Evolutionary conservation across 2,888 invertebrate species (phyloP), one percentile per base, ranked within the genome.

Genomic region (Caenorhabditis macrosperma): DNA sequence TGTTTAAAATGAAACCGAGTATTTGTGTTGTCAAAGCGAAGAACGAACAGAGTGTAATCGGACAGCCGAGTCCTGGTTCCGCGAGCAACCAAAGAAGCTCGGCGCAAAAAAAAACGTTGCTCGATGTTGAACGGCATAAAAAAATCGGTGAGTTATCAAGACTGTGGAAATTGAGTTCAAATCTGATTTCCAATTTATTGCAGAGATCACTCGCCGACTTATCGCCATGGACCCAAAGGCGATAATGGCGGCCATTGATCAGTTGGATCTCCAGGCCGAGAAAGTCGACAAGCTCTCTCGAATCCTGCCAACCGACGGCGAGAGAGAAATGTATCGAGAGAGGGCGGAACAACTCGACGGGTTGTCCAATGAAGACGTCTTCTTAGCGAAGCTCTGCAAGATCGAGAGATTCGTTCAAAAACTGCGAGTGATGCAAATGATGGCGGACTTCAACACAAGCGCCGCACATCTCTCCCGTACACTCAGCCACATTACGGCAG

Each of bases 281-380:
- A 81, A 81, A 55, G 97, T 99, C 1, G 99, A 99, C 92, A 94
- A 98, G 84, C 93, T 99, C 75, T 95, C 96, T 90, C 93, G 97
- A 85, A 96, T 99, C 94, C 94, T 97, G 83, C 99, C 99, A n/a
- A 96, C 95, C 0, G 96, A 97, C 88, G 95, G 95, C 83, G 98
- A 99, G 92, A 97, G 96, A 92, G 94, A 94, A 86, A 95, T 96
- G 91, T 99, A 96, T 91, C 94, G 95, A 24, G 93, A 94, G 2
- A 95, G 96, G 88, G 22, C 12, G 10, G 54, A 26, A 90, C 95
- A 95, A 88, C 93, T 96, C 63, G 95, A 94, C 91, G 92, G 94
- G 76, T 93, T 99, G 33, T 95, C 97, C 0, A 97, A 99, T 90
- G 98, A 99, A 92, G 89, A 89, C 77, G 83, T 84, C 30, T 89